Evolutionary conservation across 2,113 vertebrate species (phyloP).

Genomic region (Mus spicilegus): DNA sequence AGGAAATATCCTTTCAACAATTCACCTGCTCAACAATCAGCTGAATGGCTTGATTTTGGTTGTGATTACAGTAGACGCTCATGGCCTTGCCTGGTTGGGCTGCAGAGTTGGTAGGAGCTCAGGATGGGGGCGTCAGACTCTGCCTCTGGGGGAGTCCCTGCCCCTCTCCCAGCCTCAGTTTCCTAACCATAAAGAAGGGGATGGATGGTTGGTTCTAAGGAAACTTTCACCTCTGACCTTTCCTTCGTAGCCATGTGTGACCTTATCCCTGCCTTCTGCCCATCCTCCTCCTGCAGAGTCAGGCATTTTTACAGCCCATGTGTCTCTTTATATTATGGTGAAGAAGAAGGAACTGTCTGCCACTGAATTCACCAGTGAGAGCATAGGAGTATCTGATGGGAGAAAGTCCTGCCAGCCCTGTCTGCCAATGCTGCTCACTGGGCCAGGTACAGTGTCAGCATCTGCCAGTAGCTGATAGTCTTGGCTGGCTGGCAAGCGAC

Average conservation of each 20-base stretch:
- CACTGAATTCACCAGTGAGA: neutral
- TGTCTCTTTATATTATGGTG: constrained; percentile 46
- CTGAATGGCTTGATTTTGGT: neutral
- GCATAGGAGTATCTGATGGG: constrained; percentile 19
- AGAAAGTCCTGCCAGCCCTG: neutral
- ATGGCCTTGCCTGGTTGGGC: neutral
- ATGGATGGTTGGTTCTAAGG: neutral
- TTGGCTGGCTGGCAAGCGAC: neutral
- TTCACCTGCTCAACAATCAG: rapidly evolving
- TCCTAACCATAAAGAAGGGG: neutral
- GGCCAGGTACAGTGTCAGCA: constrained; percentile 43
- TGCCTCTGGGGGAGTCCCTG: neutral
- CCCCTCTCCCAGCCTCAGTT: neutral
- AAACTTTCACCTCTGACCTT: neutral
- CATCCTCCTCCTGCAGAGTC: constrained; percentile 18
- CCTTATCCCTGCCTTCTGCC: neutral
- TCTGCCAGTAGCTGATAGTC: constrained; percentile 9
- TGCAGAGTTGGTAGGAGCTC: neutral
- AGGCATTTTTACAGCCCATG: constrained; percentile 8
- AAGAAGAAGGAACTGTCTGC: constrained; percentile 21
- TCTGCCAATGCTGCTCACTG: neutral
- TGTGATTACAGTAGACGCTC: rapidly evolving
- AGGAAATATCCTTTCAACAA: neutral
- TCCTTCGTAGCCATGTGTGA: neutral
- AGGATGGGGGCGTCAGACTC: neutral